These are phyloP conservation scores for Metallyticus violacea DNA, from an alignment of 2,888 invertebrate genomes.

Conservation along the genomic window DNA sequence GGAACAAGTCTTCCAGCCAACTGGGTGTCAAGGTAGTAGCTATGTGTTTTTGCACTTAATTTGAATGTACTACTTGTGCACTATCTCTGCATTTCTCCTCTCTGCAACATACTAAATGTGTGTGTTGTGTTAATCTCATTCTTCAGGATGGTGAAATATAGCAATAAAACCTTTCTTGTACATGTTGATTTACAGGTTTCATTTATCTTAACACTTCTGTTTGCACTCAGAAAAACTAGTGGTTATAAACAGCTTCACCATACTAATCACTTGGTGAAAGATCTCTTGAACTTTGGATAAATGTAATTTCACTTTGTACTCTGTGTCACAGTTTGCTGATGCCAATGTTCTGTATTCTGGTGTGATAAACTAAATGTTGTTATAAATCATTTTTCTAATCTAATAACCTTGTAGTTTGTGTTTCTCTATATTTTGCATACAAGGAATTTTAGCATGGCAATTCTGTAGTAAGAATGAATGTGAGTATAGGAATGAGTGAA, in stretches of 20 bases:
- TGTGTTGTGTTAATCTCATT: background rate
- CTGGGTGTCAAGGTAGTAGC: slow-evolving; percentile 50
- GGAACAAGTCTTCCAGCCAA: slow-evolving; percentile 53
- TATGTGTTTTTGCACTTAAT: slow-evolving; percentile 23
- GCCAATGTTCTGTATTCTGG: background rate
- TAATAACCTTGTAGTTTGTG: background rate
- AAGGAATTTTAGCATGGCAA: background rate
- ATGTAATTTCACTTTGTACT: background rate
- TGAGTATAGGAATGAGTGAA: too few relatives aligned
- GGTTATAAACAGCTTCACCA: background rate
- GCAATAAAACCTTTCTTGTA: background rate
- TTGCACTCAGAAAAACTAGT: background rate
- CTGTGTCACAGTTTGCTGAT: background rate
- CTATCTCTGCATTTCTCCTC: background rate
- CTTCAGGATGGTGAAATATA: background rate
- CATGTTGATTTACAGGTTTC: background rate
- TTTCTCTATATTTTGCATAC: background rate
- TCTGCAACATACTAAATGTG: background rate
- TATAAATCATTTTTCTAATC: background rate
- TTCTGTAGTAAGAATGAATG: background rate
- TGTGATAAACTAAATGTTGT: background rate
- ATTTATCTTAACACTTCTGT: background rate
- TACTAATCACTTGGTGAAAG: background rate
- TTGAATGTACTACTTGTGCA: background rate
- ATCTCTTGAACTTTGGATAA: background rate